Base-by-base conservation (phyloP, 2,113 vertebrate species). In the Dolichotis patagonum region DNA sequence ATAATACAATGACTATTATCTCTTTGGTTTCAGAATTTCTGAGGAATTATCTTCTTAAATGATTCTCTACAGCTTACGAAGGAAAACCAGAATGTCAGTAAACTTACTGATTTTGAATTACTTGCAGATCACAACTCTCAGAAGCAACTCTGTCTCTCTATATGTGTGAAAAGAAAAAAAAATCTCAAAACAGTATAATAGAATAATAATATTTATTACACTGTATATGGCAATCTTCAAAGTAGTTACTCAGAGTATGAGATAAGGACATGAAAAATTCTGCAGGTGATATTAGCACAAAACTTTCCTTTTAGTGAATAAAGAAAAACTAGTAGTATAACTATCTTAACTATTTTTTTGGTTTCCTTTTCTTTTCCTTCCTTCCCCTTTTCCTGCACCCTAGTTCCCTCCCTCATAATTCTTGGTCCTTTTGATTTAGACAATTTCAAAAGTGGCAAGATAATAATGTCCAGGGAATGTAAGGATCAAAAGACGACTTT, bases 81-180 rank as follows among this genome's bases (percentile, higher is more conserved):
- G 81, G 86, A 35, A 41, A 54, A 46, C 26, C 26, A 92, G 73
- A 60, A 10, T 4, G 12, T 52, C 17, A 52, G 12, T 43, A 56
- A 80, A 52, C 3, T 30, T 7, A 43, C 80, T 5, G 35, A 10
- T 81, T 84, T 84, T 56, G 38, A 86, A 73, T 91, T 87, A 26
- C 56, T 91, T 22, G 17, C 7, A 67, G 7, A 46, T 38, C 26
- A n/a, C 0, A 73, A 8, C 22, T 56, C 20, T 22, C 83, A 67
- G 4, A 89, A 52, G 13, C 0, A 14, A 58, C 0, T 30, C 1
- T 26, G 12, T 87, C 32, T 32, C 5, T n/a, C 2, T n/a, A n/a
- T n/a, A 35, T 67, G 35, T 69, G n/a, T 69, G 32, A 17, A 69
- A 69, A n/a, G 19, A 56, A 56, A 56, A n/a, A 67, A 67, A 67